Conservation (phyloP, 2,113 vertebrate genomes). For the Dolichallabes microphthalmus region DNA sequence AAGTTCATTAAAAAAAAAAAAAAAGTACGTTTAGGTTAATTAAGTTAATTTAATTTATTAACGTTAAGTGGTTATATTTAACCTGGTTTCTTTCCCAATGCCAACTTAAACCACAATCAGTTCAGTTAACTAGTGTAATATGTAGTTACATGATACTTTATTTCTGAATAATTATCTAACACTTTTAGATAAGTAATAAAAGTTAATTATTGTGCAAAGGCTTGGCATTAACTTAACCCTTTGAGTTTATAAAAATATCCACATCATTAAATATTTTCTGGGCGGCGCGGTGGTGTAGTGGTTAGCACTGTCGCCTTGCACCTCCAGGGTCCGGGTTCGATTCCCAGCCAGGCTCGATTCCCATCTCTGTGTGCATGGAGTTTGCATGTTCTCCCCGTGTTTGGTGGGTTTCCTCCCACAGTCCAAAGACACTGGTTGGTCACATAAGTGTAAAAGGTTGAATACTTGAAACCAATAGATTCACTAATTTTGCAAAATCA, state of each 20-base stretch:
- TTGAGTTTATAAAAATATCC: not conserved
- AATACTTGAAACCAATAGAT: not conserved
- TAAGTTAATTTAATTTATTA: not conserved
- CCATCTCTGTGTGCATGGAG: too few species aligned
- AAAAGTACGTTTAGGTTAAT: not conserved
- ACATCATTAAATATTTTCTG: too few species aligned
- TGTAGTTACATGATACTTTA: not conserved
- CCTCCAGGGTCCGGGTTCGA: too few species aligned
- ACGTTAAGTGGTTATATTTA: not conserved
- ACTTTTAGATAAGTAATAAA: not conserved
- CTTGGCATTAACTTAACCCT: not conserved
- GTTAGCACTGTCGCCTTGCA: too few species aligned
- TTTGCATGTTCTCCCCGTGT: too few species aligned
- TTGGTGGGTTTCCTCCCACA: too few species aligned
- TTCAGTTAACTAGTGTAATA: not conserved
- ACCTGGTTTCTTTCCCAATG: not conserved
- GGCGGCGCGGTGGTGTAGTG: too few species aligned
- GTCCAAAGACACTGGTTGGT: too few species aligned
- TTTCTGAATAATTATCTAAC: too few species aligned
- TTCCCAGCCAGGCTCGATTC: too few species aligned
- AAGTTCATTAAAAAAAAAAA: not conserved
- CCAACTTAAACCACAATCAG: not conserved
- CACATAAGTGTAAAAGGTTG: not conserved
- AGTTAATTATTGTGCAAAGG: not conserved
- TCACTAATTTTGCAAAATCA: not conserved